phyloP scores from a whole-genome alignment of 2,888 invertebrate genomes.

The Apamea epomidion region DNA sequence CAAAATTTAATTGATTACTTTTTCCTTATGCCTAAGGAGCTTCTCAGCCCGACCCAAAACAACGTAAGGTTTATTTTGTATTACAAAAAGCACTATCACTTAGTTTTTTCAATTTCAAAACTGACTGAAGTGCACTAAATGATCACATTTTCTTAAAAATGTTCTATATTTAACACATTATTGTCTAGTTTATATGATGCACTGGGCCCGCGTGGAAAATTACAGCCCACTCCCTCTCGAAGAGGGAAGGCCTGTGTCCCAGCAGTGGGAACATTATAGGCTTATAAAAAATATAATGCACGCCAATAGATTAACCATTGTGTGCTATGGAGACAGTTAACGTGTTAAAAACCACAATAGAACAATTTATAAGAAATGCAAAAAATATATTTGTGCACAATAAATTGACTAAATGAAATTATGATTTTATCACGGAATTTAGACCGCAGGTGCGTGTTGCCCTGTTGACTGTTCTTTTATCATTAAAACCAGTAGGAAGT shows the following conservation, averaged over 20 bases:
- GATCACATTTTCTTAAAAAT: slow-evolving; percentile 36
- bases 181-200: neutral
- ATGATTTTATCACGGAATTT: slow-evolving; percentile 18
- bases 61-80: slow-evolving; percentile 80
- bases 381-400: slow-evolving; percentile 49
- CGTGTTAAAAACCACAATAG: slow-evolving; percentile 19
- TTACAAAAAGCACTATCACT: slow-evolving; percentile 68
- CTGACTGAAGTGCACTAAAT: slow-evolving; percentile 58
- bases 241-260: neutral
- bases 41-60: slow-evolving; percentile 84
- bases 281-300: too few relatives aligned
- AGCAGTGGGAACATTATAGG: neutral
- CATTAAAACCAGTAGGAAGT: slow-evolving; percentile 17
- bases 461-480: slow-evolving; percentile 28
- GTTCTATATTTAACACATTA: slow-evolving; percentile 34
- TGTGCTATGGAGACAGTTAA: neutral
- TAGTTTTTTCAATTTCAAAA: slow-evolving; percentile 50
- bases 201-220: neutral
- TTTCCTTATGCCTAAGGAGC: slow-evolving; percentile 81
- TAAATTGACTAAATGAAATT: slow-evolving; percentile 5
- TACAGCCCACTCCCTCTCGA: neutral
- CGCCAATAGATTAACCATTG: neutral
- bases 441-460: slow-evolving; percentile 22
- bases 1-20: slow-evolving; percentile 71
- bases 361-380: slow-evolving; percentile 36